Conservation (phyloP, 2,888 invertebrate genomes). For the Tachystola acroxantha region DNA sequence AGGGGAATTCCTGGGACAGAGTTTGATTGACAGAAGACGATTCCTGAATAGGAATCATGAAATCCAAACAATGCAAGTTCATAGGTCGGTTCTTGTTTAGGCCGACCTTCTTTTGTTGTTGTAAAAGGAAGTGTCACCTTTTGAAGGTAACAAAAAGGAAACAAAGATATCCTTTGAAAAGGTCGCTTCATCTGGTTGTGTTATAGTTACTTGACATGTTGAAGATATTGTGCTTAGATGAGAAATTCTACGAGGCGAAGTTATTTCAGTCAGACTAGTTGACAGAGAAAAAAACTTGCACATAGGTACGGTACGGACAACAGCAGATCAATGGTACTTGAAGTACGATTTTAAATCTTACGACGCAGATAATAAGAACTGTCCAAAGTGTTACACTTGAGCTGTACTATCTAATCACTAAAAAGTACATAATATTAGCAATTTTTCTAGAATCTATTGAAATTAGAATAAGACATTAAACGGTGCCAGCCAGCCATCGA, state of each 20-base stretch:
- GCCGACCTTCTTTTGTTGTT: slow-evolving; percentile 24
- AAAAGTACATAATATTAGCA: no score
- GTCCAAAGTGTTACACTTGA: no score
- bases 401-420: no score
- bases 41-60: slow-evolving; percentile 20
- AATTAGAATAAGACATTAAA: no score
- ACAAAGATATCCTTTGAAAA: slow-evolving; percentile 10
- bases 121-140: slow-evolving; percentile 38
- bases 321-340: no score
- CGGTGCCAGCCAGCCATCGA: no score
- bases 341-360: no score
- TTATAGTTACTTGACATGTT: slow-evolving; percentile 10
- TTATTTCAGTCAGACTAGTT: no score
- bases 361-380: no score
- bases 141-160: slow-evolving; percentile 34
- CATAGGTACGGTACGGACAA: no score
- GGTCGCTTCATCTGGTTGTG: slow-evolving; percentile 13
- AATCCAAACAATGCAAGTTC: slow-evolving; percentile 31
- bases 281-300: no score
- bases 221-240: neutral
- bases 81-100: slow-evolving; percentile 31
- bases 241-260: neutral
- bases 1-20: slow-evolving; percentile 18
- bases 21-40: slow-evolving; percentile 45
- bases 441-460: no score